A percentile compares a stretch with the other conserved stretches of the same genome.
Evolutionary conservation across 2,797 vertebrate species (phyloP).

Genomic region (Schizothorax lantsangensis): DNA sequence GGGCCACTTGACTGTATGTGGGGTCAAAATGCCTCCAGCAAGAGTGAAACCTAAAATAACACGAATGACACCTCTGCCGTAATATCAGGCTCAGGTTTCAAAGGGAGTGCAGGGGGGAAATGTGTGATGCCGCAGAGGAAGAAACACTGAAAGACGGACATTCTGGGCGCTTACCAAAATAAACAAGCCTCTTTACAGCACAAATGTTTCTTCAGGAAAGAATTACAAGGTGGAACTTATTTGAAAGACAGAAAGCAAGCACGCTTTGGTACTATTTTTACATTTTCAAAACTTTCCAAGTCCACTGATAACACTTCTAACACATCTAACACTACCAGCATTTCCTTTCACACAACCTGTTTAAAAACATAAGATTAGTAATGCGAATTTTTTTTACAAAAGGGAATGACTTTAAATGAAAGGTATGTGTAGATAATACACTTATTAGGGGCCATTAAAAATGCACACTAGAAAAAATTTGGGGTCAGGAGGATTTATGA

Average conservation of each 20-base stretch:
- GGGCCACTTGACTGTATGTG: slow-evolving; percentile 34
- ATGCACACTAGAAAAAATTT: background rate
- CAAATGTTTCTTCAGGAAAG: slow-evolving; percentile 53
- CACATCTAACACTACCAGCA: background rate
- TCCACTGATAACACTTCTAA: background rate
- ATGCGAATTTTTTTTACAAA: background rate
- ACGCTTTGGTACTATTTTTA: background rate
- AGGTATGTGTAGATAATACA: background rate
- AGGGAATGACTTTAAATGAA: background rate
- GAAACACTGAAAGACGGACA: slow-evolving; percentile 31
- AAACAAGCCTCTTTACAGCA: slow-evolving; percentile 51
- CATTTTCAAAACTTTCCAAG: background rate
- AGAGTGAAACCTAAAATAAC: slow-evolving; percentile 36
- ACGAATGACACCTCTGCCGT: slow-evolving; percentile 35
- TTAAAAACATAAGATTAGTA: background rate
- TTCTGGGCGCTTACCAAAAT: slow-evolving; percentile 50
- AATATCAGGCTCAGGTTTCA: slow-evolving; percentile 57
- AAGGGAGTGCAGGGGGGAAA: slow-evolving; percentile 27
- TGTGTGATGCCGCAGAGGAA: slow-evolving; percentile 34
- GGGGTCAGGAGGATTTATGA: background rate
- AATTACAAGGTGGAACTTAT: slow-evolving; percentile 45
- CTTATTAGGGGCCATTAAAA: background rate
- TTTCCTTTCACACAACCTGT: background rate
- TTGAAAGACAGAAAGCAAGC: background rate
- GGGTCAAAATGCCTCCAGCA: slow-evolving; percentile 37